Evolutionary conservation across 2,888 invertebrate genomes (phyloP), one percentile per base, ranked within the genome.

Genomic region (Himalopsyche anomala): DNA sequence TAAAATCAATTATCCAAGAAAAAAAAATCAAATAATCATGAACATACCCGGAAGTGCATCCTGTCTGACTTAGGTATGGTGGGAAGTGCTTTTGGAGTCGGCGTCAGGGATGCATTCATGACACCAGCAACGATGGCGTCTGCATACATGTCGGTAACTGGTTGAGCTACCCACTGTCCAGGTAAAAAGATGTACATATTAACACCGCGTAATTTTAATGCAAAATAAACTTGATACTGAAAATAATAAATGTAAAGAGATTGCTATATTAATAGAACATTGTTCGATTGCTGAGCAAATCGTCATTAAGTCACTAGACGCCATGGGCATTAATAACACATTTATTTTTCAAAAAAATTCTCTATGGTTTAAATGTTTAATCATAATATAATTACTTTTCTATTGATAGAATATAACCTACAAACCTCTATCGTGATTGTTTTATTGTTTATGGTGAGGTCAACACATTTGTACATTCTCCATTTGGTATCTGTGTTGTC

Each of bases 101-200:
- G 90, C 82, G 91, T 90, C 80, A 91, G 56, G n/a, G 92, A 89
- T 12, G 98, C 97, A 91, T 97, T 96, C 89, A 99, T 93, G 62
- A 99, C 94, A 79, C 96, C 98, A 0, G 97, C 97, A 84, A 99
- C 94, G 45, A 98, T 96, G 45, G 99, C 97, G 93, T 99, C 99
- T 45, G 99, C 99, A 92, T 96, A 99, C 98, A 99, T 99, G 92
- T 99, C 99, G 90, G 98, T 96, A 80, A 99, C 96, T 0, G 99
- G 99, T 90, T 96, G 97, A 9, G 99, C 98, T 80, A 96, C 94
- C 99, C 99, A 99, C 95, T 96, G 92, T 85, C 90, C 89, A 89
- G 84, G 88, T 80, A 88, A 87, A 40, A 86, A 85, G 42, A 85
- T 28, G 86, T 89, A 55, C 69, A 36, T 12, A 36, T 69, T 69